Base-by-base conservation (phyloP, 2,888 invertebrate genomes). In the Tenthredo scrophulariae region DNA sequence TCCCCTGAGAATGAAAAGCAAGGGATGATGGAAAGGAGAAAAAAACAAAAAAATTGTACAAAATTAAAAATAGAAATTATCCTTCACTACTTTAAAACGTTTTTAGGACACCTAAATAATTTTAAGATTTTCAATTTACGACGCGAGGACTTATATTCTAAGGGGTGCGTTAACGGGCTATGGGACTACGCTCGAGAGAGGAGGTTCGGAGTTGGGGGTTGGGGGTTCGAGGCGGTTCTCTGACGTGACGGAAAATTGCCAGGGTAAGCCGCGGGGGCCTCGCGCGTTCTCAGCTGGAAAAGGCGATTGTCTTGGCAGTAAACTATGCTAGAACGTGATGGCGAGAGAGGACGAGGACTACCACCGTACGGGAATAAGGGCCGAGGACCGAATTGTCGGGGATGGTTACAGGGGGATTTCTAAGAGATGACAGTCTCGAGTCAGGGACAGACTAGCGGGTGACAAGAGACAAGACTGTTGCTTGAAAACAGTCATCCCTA, bases 231-330 rank as follows among this genome's bases (percentile, higher is more conserved):
- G 50, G 77, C 50, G 77, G 54, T 46, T 77, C 40, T 77, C 46
- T 74, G 77, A 77, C 77, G 77, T 77, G 77, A 77, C 79, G 79
- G 54, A 79, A 79, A 79, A 79, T 79, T 79, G 58, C 37, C 58
- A 62, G 40, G 62, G 79, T 62, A 62, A 79, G 79, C 62, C 79
- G 79, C 58, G 50, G 26, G 77, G 50, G 50, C 15, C 54, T 50
- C 54, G 50, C 46, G 77, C 50, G 50, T 77, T 54, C 50, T 50
- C 26, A 77, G 54, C 29, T 77, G 77, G 77, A 77, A 77, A 77
- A 77, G 46, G 77, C 77, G 77, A 77, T 77, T 77, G 77, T 77
- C 77, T 77, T 54, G 77, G 77, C 54, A 77, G 77, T 77, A 77
- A 77, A 54, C 50, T 77, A 77, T 77, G 77, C 77, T 77, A 29